Evolutionary conservation across 1,140 invertebrate genomes (phyloP).

Genomic region (Drosophila funebris): DNA sequence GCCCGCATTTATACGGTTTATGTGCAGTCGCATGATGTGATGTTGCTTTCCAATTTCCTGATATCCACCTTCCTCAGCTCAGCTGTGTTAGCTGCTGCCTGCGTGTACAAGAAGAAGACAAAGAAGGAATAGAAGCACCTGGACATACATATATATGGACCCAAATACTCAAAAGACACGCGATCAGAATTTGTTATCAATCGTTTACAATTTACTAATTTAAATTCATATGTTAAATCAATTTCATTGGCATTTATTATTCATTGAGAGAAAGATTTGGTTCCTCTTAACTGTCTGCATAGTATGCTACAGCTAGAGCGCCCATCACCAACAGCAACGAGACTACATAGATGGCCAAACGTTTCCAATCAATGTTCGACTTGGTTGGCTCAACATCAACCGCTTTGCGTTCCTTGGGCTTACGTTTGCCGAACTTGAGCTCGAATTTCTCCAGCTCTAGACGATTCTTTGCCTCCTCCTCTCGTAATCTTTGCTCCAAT

Average conservation of each 20-base stretch:
- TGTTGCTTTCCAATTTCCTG: conserved; percentile 87
- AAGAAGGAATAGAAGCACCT: conserved; percentile 41
- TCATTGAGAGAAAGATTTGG: background rate
- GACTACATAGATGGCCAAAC: conserved; percentile 44
- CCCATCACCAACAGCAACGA: conserved; percentile 43
- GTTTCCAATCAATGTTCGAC: conserved; percentile 59
- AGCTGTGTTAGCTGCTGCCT: conserved; percentile 85
- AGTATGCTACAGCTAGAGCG: conserved; percentile 67
- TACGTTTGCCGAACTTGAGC: conserved; percentile 88
- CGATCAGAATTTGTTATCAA: conserved; percentile 33
- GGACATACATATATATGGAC: background rate
- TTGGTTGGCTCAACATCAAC: conserved; percentile 50
- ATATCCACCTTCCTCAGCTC: conserved; percentile 87
- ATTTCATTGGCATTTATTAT: conserved; percentile 21
- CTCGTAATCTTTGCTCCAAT: conserved; percentile 85
- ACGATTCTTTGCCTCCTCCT: conserved; percentile 88
- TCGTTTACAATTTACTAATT: conserved; percentile 35
- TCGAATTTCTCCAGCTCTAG: conserved; percentile 89
- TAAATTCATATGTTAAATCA: conserved; percentile 42
- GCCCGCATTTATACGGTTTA: conserved; percentile 88
- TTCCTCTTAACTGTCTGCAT: conserved; percentile 59
- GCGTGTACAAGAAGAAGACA: conserved; percentile 84
- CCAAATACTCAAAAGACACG: conserved; percentile 24
- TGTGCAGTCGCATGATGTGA: conserved; percentile 87
- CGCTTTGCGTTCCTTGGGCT: conserved; percentile 84